Evolutionary conservation across 2,113 vertebrate genomes (phyloP), one percentile per base, ranked within the genome.

Genomic region (Pluvialis apricaria): DNA sequence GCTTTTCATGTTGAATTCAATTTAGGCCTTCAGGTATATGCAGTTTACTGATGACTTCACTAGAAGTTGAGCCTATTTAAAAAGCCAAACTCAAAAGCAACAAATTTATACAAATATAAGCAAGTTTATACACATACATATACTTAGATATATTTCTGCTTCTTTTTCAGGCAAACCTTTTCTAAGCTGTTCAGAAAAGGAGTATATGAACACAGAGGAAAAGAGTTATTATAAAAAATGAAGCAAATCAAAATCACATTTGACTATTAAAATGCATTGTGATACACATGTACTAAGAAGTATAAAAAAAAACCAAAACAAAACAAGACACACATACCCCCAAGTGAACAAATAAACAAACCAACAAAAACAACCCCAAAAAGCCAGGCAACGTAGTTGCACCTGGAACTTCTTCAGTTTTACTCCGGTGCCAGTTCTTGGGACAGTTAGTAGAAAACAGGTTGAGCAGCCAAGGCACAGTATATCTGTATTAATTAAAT

Each of bases 221-320:
- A 73, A 29, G 2, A 60, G 3, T 21, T 49, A 5, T n/a, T 57
- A 31, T 40, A 49, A 60, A 17, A 54, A 38, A 15, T 3, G 0
- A 49, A 64, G 11, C 7, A 80, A 82, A 68, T 68, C 6, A 52
- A 76, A 86, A 66, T 81, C 11, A 13, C 6, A 18, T 34, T 36
- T 47, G 16, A 31, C 10, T 38, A 45, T 16, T 55, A 5, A 36
- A 38, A 47, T 28, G 28, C 4, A 52, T 24, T 70, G 11, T 26
- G 29, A 49, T 24, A 36, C 5, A 13, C 0, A 0, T 18, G 15
- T 6, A 12, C 4, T 32, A 45, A 40, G 8, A 57, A 10, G 7
- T 8, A 28, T 26, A 24, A 9, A 38, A 76, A 88, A 55, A 71
- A 8, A 0, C 2, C 13, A 16, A 45, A 45, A 51, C 13, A 34